Conservation (phyloP, 2,888 invertebrate genomes). For the Pyrgus malvae region DNA sequence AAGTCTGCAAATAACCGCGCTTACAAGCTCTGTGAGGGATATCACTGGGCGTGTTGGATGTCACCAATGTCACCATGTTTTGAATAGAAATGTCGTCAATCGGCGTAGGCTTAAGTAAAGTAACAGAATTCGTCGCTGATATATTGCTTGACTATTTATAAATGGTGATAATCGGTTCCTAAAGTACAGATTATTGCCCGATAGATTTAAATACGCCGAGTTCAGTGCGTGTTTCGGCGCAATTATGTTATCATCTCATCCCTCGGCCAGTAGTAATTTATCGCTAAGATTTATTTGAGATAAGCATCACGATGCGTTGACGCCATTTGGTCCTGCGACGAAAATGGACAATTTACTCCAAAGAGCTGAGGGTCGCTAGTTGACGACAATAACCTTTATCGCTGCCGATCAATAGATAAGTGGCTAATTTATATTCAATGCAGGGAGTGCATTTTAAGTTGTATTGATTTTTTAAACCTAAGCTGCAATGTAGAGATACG, state of each 20-base stretch:
- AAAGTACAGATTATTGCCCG: no score
- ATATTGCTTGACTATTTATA: background rate
- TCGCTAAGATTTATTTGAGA: constrained; percentile 67
- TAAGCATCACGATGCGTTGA: constrained; percentile 70
- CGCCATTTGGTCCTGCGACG: constrained; percentile 71
- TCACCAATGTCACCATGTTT: constrained; percentile 24
- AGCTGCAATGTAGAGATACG: constrained; percentile 43
- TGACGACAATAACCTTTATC: constrained; percentile 70
- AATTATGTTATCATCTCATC: constrained; percentile 69
- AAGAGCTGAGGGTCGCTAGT: constrained; percentile 62
- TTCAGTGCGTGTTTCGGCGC: constrained; percentile 53
- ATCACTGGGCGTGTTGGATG: constrained; percentile 37
- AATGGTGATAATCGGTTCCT: no score
- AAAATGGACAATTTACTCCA: constrained; percentile 74
- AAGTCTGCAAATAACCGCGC: constrained; percentile 60
- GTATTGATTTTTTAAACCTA: constrained; percentile 47
- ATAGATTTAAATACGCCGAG: constrained; percentile 17
- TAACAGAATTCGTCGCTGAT: background rate
- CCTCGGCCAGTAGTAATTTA: constrained; percentile 56
- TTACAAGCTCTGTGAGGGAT: constrained; percentile 64
- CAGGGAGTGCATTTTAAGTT: constrained; percentile 40
- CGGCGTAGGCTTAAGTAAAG: constrained; percentile 20
- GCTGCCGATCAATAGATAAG: constrained; percentile 58
- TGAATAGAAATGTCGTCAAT: constrained; percentile 14
- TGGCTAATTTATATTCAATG: constrained; percentile 70